Evolutionary conservation across 64 coral and sea anemone genomes (phyloP), one percentile per base, ranked within the genome.

Genomic region (Catalaphyllia jardinei): DNA sequence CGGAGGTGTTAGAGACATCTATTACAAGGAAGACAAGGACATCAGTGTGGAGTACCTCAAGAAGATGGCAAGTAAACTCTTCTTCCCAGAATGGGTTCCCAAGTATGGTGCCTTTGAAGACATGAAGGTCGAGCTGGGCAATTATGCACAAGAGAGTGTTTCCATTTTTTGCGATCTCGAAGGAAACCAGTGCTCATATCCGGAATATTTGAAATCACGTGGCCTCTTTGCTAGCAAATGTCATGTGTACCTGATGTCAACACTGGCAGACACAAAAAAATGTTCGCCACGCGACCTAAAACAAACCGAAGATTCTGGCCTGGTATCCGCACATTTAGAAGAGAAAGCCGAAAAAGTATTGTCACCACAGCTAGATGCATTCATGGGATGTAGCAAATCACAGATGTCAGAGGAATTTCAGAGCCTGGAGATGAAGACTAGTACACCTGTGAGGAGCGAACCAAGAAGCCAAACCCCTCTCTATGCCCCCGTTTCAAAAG

Each of bases 21-120:
- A 52, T 8, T 90, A 90, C 31, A 89, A 52, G 60, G 89, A 83
- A 49, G 63, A 90, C 72, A 65, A 91, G 18, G 67, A 91, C 55
- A 74, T 92, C 42, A 92, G 52, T 65, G 54, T 63, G 6, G 49
- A 93, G 73, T 79, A 42, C 22, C 74, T 87, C 24, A 73, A 87
- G 64, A 62, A 29, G 22, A 65, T 64, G 22, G 83, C 86, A 24
- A 93, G 25, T 15, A 73, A 92, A 60, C 76, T 29, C 22, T 92
- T 86, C 27, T 92, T 92, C 20, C 82, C 82, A 4, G 73, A 92
- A 62, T 35, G 60, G 30, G 42, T 30, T 52, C 79, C 67, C 18
- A 86, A 86, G 55, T 52, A 76, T 57, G 74, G 73, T 62, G 30
- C 16, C n/a, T 16, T 62, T 14, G 55, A 25, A 17, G 86, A 82